These are phyloP conservation scores for Ancistrus triradiatus DNA, from an alignment of 2,113 vertebrate genomes.

Conservation along the genomic window DNA sequence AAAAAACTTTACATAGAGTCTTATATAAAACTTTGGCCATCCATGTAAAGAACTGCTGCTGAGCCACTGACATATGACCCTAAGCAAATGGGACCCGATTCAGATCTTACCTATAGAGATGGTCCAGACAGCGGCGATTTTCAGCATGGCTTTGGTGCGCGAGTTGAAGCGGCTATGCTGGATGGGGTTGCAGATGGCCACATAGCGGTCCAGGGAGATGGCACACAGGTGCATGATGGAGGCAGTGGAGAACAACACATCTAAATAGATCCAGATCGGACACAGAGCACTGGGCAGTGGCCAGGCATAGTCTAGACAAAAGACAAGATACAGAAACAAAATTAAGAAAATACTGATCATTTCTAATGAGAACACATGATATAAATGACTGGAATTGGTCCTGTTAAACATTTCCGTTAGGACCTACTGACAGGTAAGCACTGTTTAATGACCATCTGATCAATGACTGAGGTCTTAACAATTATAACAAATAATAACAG, in stretches of 20 bases:
- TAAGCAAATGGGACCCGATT: no score
- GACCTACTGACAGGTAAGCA: no score
- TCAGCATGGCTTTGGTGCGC: constrained; percentile 97
- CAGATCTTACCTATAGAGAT: constrained; percentile 90
- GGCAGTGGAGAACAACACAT: constrained; percentile 95
- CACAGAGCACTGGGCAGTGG: constrained; percentile 89
- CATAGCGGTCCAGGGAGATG: constrained; percentile 96
- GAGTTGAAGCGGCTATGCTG: constrained; percentile 99
- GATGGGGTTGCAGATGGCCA: constrained; percentile 97
- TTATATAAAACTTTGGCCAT: no score
- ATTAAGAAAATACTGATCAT: no score
- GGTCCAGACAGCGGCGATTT: constrained; percentile 98
- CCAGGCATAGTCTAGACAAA: constrained; percentile 85
- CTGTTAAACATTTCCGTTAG: no score
- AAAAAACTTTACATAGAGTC: no score
- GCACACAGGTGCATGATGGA: constrained; percentile 99
- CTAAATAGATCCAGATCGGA: constrained; percentile 98
- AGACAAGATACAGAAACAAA: no score
- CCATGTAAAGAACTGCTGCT: no score
- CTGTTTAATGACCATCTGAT: no score
- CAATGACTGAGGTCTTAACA: no score
- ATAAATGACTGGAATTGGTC: neutral
- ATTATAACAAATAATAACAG: no score
- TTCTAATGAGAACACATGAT: neutral
- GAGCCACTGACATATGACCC: no score